Conservation (phyloP, 2,797 vertebrate species). For the Erithacus rubecula region DNA sequence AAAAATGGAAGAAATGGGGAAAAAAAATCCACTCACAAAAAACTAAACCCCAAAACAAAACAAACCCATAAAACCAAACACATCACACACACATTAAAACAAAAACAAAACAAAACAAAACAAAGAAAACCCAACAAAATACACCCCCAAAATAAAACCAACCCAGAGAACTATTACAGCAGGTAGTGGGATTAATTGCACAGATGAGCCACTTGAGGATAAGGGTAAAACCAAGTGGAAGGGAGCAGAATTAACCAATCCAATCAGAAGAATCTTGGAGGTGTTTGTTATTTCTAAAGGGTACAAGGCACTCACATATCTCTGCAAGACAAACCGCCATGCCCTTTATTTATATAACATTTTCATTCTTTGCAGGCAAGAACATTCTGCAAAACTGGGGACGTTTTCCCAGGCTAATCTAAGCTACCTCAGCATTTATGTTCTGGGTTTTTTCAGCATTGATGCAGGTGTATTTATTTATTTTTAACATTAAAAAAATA, state of each 20-base stretch:
- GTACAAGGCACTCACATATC: not conserved
- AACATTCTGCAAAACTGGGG: not conserved
- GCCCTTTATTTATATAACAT: not conserved
- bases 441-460: not conserved
- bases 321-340: not conserved
- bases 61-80: not conserved
- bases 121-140: not conserved
- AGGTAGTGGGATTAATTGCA: not conserved
- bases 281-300: not conserved
- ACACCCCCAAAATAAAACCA: not conserved
- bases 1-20: not conserved
- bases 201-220: not conserved
- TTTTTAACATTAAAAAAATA: not conserved
- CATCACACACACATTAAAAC: not conserved
- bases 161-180: rapidly evolving
- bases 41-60: too few species aligned
- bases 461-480: not conserved
- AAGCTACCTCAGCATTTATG: not conserved
- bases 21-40: not conserved
- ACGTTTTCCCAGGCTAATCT: not conserved
- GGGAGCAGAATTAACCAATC: not conserved
- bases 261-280: not conserved
- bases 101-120: rapidly evolving
- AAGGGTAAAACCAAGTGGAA: not conserved
- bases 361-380: not conserved